Evolutionary conservation across 2,113 vertebrate species (phyloP).

Genomic region (Forbesichthys papilliferus): DNA sequence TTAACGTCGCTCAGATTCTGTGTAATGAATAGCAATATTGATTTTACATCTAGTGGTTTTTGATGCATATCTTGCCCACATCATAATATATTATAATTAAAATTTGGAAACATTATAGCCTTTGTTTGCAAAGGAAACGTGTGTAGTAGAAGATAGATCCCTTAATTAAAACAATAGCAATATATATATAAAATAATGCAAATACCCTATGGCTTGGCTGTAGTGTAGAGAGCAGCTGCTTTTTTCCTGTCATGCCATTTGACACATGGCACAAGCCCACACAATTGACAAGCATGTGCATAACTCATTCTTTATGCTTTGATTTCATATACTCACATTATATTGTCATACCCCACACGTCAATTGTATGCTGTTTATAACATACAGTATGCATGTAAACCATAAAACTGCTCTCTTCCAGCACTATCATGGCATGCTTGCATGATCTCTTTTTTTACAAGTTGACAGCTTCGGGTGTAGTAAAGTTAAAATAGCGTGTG

Average conservation of each 20-base stretch:
- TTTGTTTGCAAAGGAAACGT: neutral
- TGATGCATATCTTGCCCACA: conserved; percentile 40
- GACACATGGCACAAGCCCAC: conserved; percentile 13
- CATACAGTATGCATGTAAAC: conserved; percentile 45
- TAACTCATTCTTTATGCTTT: neutral
- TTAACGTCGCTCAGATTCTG: conserved; percentile 16
- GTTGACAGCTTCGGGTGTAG: conserved; percentile 20
- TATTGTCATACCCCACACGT: conserved; percentile 3
- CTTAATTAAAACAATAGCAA: too few relatives aligned
- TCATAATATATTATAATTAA: conserved; percentile 52
- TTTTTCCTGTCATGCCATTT: neutral
- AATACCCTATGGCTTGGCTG: too few relatives aligned
- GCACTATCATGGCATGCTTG: conserved; percentile 14
- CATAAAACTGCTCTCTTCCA: conserved; percentile 40
- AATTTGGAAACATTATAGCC: conserved; percentile 13
- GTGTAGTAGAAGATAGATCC: too few relatives aligned
- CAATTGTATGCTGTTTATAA: conserved; percentile 37
- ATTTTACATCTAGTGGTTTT: conserved; percentile 41
- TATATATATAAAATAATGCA: too few relatives aligned
- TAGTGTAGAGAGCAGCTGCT: neutral
- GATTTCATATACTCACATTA: neutral
- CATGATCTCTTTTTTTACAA: conserved; percentile 31
- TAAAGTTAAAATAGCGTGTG: conserved; percentile 42
- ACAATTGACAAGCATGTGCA: conserved; percentile 15
- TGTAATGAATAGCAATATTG: conserved; percentile 36